Evolutionary conservation across 2,888 invertebrate genomes (phyloP), one percentile per base, ranked within the genome.

Genomic region (Heliconius charithonia): DNA sequence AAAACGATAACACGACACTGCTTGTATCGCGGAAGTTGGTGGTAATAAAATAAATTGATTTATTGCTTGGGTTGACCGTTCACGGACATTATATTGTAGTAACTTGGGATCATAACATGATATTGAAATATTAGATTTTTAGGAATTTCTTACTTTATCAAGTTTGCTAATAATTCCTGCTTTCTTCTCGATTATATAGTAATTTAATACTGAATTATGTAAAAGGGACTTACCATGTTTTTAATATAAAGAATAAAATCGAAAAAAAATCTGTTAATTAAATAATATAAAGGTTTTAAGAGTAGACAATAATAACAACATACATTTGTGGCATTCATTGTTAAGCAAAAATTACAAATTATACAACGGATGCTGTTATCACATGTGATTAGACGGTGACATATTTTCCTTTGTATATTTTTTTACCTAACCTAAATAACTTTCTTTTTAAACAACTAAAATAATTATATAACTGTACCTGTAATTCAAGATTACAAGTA

Each of bases 21-120:
- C 67, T 67, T 32, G 32, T 62, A 59, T 71, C 27, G 73, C 67
- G 76, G 78, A 78, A 72, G 78, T 77, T 56, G 37, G 9, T 29
- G 7, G 59, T 66, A 70, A 76, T 76, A 76, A 80, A 76, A 70
- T 78, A 66, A 77, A 79, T 75, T 79, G 79, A 80, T 76, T 79
- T 74, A 80, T 80, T 63, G 63, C 65, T 62, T 22, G n/a, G 59
- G 67, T 76, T 80, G 73, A 65, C 76, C 41, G 73, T 78, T 78
- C 77, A 78, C 59, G 77, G 73, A 19, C 62, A 37, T 72, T 32
- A 70, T 62, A 72, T 67, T 45, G 29, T 77, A 73, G 29, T 77
- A 73, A 72, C 41, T 56, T 32, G n/a, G 63, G 70, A 32, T 27
- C 45, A 27, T 22, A 45, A 27, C 7, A 59, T 66, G 25, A 62